phyloP scores from a whole-genome alignment of 2,113 vertebrate species.

The Antidorcas marsupialis region DNA sequence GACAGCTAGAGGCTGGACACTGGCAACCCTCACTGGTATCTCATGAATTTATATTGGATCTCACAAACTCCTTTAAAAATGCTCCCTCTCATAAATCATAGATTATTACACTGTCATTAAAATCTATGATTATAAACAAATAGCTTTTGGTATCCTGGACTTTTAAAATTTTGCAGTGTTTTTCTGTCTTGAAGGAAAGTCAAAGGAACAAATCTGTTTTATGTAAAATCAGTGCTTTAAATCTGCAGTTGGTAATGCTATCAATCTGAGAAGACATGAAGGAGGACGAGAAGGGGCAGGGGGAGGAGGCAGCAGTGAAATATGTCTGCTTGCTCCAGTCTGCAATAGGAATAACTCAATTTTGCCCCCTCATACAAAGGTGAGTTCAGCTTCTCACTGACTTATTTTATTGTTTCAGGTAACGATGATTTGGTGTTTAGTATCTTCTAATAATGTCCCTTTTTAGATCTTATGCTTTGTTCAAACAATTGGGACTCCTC shows the following conservation, averaged over 20 bases:
- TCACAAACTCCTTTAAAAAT: slow-evolving; percentile 25
- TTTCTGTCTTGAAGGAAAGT: slow-evolving; percentile 3
- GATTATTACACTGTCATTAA: slow-evolving; percentile 15
- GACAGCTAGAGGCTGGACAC: neutral
- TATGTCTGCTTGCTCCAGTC: neutral
- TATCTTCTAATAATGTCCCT: neutral
- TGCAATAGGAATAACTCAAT: neutral
- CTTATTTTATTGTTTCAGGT: neutral
- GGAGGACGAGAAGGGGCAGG: neutral
- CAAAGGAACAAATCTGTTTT: neutral
- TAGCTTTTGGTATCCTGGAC: neutral
- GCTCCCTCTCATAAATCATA: neutral
- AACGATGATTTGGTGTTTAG: neutral
- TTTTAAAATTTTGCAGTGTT: slow-evolving; percentile 22
- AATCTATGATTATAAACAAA: slow-evolving; percentile 40
- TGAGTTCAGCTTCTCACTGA: neutral
- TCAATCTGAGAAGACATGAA: neutral
- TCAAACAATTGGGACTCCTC: neutral
- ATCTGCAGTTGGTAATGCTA: neutral
- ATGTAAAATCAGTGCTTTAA: neutral
- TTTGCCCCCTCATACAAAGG: neutral
- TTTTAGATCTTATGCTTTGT: neutral
- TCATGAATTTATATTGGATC: slow-evolving; percentile 55
- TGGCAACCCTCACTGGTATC: neutral
- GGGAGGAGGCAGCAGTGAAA: neutral